A percentile compares a stretch with the other conserved stretches of the same genome.
Evolutionary conservation across 2,888 invertebrate species (phyloP).

Genomic region (Liodrosophila aerea): DNA sequence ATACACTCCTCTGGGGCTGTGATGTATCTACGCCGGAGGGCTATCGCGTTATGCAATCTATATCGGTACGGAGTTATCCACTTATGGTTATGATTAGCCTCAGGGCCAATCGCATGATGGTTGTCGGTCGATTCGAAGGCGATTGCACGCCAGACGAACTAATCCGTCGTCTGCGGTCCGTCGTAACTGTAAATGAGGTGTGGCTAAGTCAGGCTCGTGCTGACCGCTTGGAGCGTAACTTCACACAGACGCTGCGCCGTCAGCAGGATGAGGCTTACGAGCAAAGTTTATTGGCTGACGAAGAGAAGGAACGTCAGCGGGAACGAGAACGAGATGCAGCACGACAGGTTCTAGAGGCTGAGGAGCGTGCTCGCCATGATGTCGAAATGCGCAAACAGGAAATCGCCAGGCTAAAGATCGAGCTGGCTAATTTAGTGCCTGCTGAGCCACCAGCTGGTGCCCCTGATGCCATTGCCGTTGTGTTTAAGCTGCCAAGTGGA

Average conservation of each 20-base stretch:
- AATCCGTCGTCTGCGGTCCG: constrained; percentile 87
- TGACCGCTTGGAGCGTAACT: constrained; percentile 91
- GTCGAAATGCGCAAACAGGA: constrained; percentile 84
- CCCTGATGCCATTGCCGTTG: constrained; percentile 89
- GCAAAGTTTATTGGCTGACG: constrained; percentile 94
- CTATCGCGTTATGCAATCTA: constrained; percentile 93
- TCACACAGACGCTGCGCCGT: constrained; percentile 92
- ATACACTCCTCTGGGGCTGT: constrained; percentile 97
- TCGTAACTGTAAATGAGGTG: constrained; percentile 93
- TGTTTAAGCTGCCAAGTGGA: constrained; percentile 96
- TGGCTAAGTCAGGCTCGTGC: constrained; percentile 93
- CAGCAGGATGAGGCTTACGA: constrained; percentile 97
- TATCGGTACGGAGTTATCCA: constrained; percentile 92
- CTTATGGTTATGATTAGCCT: constrained; percentile 95
- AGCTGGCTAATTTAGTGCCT: constrained; percentile 86
- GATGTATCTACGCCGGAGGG: constrained; percentile 94
- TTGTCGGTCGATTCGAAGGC: constrained; percentile 95
- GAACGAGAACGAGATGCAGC: constrained; percentile 85
- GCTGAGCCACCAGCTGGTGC: constrained; percentile 89
- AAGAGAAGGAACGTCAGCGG: constrained; percentile 93
- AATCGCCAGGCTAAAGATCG: constrained; percentile 87
- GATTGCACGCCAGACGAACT: constrained; percentile 89
- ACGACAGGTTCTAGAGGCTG: constrained; percentile 83
- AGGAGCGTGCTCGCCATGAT: constrained; percentile 83
- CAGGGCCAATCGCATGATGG: constrained; percentile 95